These are phyloP conservation scores for Leptopterna dolabrata DNA, from an alignment of 2,888 invertebrate species.

Conservation along the genomic window DNA sequence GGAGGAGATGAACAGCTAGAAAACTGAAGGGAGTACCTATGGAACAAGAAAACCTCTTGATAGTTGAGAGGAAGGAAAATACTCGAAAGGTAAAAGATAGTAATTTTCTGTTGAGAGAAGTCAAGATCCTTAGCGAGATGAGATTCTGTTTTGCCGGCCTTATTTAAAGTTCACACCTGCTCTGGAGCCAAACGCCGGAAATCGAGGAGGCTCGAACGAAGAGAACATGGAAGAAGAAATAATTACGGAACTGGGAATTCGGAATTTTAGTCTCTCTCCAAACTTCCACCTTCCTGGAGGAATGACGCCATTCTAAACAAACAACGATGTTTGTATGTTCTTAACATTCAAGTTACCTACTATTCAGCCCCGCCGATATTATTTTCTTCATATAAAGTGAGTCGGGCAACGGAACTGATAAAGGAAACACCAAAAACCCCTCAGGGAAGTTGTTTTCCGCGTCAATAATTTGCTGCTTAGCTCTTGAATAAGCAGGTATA, in stretches of 20 bases:
- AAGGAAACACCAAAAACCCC: too few species aligned
- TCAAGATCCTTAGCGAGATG: background rate
- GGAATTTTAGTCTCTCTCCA: background rate
- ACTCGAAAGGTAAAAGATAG: background rate
- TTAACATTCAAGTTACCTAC: background rate
- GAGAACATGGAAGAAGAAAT: background rate
- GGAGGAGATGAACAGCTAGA: background rate
- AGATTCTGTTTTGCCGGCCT: background rate
- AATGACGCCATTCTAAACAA: background rate
- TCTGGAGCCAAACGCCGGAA: background rate
- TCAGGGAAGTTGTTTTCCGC: too few species aligned
- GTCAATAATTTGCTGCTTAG: too few species aligned
- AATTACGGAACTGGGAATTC: background rate
- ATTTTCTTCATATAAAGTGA: too few species aligned
- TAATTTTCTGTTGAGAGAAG: background rate
- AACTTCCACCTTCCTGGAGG: background rate
- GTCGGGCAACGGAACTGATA: too few species aligned
- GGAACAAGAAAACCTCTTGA: background rate
- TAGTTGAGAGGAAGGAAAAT: background rate
- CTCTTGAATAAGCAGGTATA: too few species aligned
- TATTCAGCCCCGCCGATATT: too few species aligned
- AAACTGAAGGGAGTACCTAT: background rate
- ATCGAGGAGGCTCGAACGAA: background rate
- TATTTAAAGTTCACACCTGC: background rate
- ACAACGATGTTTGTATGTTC: background rate